Percentiles rank a stretch among this genome's conserved stretches.
These are phyloP conservation scores for Strix aluco DNA, from an alignment of 2,113 vertebrate species.

Conservation along the genomic window DNA sequence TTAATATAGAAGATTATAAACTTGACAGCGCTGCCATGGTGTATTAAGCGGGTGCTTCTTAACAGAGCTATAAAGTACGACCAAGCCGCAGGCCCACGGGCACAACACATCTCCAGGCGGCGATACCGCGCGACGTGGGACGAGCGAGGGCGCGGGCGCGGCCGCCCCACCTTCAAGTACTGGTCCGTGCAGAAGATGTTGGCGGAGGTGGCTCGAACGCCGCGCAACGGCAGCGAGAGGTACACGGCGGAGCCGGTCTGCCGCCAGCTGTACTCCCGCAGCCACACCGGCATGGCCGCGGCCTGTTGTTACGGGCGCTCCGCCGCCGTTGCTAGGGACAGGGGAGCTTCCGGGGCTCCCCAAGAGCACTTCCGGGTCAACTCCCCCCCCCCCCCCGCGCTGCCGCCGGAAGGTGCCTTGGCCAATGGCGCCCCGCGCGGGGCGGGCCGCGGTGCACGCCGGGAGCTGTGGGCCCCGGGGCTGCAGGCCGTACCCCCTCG, in stretches of 20 bases:
- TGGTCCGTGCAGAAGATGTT: constrained; percentile 83
- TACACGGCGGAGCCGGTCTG: constrained; percentile 77
- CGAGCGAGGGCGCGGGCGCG: no score
- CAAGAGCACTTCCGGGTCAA: constrained; percentile 33
- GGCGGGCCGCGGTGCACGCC: background rate
- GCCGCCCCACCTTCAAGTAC: constrained; percentile 86
- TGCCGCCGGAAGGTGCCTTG: background rate
- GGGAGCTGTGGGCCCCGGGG: background rate
- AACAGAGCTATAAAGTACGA: accelerated
- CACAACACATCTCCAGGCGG: accelerated
- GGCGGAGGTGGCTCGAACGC: constrained; percentile 58
- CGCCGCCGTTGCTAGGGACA: constrained; percentile 25
- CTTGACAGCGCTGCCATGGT: accelerated
- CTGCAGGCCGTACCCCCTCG: no score
- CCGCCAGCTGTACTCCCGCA: constrained; percentile 83
- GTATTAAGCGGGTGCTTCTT: accelerated
- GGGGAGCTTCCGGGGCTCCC: background rate
- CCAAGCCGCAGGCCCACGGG: background rate
- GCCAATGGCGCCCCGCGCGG: background rate
- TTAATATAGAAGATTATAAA: no score
- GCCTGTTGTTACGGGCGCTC: background rate
- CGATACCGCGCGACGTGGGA: accelerated
- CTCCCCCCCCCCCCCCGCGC: accelerated
- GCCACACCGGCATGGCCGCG: constrained; percentile 80
- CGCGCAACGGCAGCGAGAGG: constrained; percentile 82